phyloP scores from a whole-genome alignment of 2,113 vertebrate species.

The Tympanuchus pallidicinctus region DNA sequence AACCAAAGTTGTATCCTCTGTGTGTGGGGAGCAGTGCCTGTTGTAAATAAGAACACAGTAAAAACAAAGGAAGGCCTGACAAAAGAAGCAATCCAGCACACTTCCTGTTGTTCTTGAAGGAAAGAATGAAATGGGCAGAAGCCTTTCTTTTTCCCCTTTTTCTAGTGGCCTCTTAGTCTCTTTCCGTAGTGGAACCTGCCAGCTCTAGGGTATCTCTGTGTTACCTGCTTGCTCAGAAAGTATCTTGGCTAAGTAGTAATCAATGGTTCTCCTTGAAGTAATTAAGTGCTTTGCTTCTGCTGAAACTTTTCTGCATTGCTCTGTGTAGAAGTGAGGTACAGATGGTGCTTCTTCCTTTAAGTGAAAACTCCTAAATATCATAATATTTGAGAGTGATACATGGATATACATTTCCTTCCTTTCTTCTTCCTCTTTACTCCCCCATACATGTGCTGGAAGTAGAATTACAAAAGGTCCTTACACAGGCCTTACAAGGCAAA shows the following conservation, averaged over 20 bases:
- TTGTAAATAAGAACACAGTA: background rate
- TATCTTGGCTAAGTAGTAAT: background rate
- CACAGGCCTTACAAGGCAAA: background rate
- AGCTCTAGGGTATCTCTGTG: background rate
- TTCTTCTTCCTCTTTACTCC: background rate
- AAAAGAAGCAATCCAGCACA: background rate
- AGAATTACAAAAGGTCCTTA: background rate
- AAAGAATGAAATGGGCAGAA: background rate
- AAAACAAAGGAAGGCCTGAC: background rate
- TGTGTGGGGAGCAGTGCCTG: background rate
- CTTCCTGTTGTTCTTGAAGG: background rate
- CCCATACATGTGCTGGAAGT: accelerated
- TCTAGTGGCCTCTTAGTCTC: accelerated
- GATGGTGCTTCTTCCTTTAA: background rate
- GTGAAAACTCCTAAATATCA: background rate
- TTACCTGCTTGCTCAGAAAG: background rate
- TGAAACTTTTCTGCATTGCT: background rate
- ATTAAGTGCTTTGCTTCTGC: background rate
- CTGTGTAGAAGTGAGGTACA: background rate
- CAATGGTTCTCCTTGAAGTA: background rate
- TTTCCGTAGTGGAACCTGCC: background rate
- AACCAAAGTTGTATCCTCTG: background rate
- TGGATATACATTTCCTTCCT: background rate
- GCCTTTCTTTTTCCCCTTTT: background rate
- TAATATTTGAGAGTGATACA: background rate